Conservation (phyloP, 2,888 invertebrate genomes). For the Drosophila pseudotakahashii region DNA sequence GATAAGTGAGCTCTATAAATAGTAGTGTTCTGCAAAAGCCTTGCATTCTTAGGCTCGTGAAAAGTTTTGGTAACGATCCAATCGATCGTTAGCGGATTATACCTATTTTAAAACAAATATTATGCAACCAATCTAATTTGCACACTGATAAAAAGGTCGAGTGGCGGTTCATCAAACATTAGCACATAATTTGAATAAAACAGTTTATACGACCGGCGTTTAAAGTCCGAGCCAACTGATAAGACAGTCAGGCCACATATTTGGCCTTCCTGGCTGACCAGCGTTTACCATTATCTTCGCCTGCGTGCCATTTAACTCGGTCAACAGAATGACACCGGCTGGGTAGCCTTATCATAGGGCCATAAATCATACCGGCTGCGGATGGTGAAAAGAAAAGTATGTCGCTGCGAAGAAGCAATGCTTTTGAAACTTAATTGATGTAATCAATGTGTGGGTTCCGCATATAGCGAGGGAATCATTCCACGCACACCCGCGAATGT, state of each 20-base stretch:
- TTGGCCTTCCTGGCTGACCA: constrained; percentile 28
- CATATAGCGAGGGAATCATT: constrained; percentile 5
- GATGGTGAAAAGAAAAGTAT: constrained; percentile 2
- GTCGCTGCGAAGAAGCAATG: constrained; percentile 5
- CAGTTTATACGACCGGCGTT: constrained; percentile 11
- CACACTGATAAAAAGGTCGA: constrained; percentile 20
- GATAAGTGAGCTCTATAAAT: not conserved
- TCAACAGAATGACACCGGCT: constrained; percentile 15
- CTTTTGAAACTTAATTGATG: constrained; percentile 35
- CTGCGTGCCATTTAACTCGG: constrained; percentile 32
- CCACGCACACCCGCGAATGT: constrained; percentile 5
- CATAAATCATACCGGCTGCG: constrained; percentile 26
- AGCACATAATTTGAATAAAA: constrained; percentile 24
- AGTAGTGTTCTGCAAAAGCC: not conserved
- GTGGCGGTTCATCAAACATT: constrained; percentile 5
- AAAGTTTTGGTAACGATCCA: too few species aligned
- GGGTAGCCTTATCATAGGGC: constrained; percentile 8
- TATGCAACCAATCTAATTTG: constrained; percentile 13
- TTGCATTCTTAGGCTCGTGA: too few species aligned
- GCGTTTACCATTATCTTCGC: constrained; percentile 15
- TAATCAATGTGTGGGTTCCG: constrained; percentile 7
- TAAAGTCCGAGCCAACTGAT: constrained; percentile 31
- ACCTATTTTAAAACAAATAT: not conserved
- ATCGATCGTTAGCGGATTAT: not conserved
- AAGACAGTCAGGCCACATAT: constrained; percentile 7